phyloP scores from a whole-genome alignment of 2,113 vertebrate genomes.

The Psilopsiagon aymara region DNA sequence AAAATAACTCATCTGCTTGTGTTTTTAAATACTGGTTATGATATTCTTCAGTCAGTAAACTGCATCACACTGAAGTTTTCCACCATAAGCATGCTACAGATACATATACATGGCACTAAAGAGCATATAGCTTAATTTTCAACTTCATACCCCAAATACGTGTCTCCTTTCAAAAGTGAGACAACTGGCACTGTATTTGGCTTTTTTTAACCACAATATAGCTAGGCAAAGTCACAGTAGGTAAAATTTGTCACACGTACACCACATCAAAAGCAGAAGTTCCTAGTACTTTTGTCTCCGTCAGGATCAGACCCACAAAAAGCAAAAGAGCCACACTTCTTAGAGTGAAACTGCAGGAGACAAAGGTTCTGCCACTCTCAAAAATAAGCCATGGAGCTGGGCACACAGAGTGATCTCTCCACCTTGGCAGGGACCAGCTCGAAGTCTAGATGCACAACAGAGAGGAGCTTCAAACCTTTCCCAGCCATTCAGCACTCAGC shows the following conservation, averaged over 20 bases:
- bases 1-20: neutral
- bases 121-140: neutral
- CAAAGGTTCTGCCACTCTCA: neutral
- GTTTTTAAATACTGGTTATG: neutral
- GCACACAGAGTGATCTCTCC: neutral
- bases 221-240: neutral
- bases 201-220: neutral
- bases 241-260: neutral
- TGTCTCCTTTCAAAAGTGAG: neutral
- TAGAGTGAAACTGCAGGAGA: neutral
- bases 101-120: neutral
- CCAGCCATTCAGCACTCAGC: slow-evolving; percentile 1
- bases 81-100: neutral
- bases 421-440: neutral
- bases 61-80: neutral
- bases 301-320: neutral
- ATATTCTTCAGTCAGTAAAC: neutral
- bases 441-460: neutral
- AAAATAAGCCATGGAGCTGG: neutral
- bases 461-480: slow-evolving; percentile 4
- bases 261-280: neutral
- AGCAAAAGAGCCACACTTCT: neutral
- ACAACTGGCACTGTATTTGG: neutral
- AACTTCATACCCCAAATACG: fast-evolving
- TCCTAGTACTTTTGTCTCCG: neutral